These are phyloP conservation scores for Plecturocebus donacophilus DNA, from an alignment of 2,113 vertebrate genomes.

Conservation along the genomic window DNA sequence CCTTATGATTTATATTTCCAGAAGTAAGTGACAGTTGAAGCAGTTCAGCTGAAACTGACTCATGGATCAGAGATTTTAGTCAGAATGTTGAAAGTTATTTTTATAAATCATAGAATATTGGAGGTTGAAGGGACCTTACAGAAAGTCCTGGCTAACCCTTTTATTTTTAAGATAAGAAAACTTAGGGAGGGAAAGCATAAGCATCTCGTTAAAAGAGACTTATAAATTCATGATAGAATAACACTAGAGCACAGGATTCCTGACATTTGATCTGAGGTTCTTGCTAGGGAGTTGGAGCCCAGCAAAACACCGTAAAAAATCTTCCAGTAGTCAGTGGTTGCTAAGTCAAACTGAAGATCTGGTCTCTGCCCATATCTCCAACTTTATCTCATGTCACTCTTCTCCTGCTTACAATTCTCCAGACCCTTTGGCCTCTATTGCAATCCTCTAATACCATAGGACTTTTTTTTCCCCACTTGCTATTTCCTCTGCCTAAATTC, in stretches of 20 bases:
- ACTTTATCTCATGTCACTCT: background rate
- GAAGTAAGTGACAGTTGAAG: constrained; percentile 34
- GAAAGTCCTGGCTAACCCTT: background rate
- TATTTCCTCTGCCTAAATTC: background rate
- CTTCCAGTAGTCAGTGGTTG: background rate
- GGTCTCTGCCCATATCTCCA: background rate
- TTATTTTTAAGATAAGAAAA: constrained; percentile 33
- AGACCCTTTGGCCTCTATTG: background rate
- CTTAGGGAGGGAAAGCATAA: background rate
- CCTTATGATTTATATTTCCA: background rate
- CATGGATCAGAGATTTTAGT: constrained; percentile 4
- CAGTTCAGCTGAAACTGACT: background rate
- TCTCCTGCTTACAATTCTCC: background rate
- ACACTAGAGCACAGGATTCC: background rate
- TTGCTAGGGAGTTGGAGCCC: background rate
- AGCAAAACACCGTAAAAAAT: background rate
- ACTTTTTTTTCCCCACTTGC: background rate
- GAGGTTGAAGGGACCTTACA: background rate
- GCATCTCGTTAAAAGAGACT: background rate
- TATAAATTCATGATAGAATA: background rate
- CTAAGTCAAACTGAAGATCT: constrained; percentile 11
- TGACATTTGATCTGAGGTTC: background rate
- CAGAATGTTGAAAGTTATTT: constrained; percentile 48
- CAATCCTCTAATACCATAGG: background rate
- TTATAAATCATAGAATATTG: constrained; percentile 19